Percentiles rank a stretch among this genome's conserved stretches.
phyloP scores from a whole-genome alignment of 2,888 invertebrate species.

The Anorthoa munda region DNA sequence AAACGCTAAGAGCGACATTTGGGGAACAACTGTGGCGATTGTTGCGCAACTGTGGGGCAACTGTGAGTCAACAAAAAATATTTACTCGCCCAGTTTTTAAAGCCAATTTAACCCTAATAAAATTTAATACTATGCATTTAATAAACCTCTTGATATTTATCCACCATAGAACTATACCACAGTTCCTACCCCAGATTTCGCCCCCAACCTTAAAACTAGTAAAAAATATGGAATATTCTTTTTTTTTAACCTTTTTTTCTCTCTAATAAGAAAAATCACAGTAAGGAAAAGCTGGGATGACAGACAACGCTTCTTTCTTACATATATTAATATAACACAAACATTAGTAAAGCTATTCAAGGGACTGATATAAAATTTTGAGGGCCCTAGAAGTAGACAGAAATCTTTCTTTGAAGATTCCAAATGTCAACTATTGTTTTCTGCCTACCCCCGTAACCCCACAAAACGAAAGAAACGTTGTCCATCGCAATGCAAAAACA shows the following conservation, averaged over 20 bases:
- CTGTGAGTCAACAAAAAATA: slow-evolving; percentile 29
- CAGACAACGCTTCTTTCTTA: slow-evolving; percentile 48
- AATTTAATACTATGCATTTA: slow-evolving; percentile 57
- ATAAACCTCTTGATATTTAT: slow-evolving; percentile 28
- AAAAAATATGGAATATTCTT: slow-evolving; percentile 65
- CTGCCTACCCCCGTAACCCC: background rate
- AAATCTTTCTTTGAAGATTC: background rate
- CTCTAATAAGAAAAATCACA: slow-evolving; percentile 60
- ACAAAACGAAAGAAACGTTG: slow-evolving; percentile 47
- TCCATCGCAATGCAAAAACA: slow-evolving; percentile 48
- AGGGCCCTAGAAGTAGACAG: background rate
- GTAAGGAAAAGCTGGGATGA: slow-evolving; percentile 61
- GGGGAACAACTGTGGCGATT: slow-evolving; percentile 41
- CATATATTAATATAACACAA: slow-evolving; percentile 25
- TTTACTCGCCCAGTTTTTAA: slow-evolving; percentile 39
- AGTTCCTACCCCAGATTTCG: slow-evolving; percentile 47
- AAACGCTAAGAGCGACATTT: slow-evolving; percentile 28
- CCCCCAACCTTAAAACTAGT: slow-evolving; percentile 49
- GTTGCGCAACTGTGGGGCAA: slow-evolving; percentile 29
- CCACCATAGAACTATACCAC: slow-evolving; percentile 16
- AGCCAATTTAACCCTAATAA: slow-evolving; percentile 52
- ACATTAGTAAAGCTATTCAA: slow-evolving; percentile 30
- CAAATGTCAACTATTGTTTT: background rate
- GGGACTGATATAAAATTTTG: slow-evolving; percentile 21
- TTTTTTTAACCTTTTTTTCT: slow-evolving; percentile 52